Conservation (phyloP, 2,888 invertebrate species). For the Xanthia icteritia region DNA sequence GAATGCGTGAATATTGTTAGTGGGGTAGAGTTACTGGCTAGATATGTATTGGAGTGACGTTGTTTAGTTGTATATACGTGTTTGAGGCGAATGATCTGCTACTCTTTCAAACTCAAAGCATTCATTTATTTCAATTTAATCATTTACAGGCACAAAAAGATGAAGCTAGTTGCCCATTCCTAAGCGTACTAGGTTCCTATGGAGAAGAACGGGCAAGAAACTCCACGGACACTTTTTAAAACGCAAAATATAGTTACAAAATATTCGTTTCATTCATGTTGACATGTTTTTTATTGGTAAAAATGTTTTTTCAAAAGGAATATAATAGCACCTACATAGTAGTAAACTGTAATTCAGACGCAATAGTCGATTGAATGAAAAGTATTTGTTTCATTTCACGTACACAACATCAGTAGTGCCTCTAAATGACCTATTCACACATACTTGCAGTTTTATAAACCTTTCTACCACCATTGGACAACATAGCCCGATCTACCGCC, state of each 20-base stretch:
- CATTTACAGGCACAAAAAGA: background rate
- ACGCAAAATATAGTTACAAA: background rate
- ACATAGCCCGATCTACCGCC: background rate
- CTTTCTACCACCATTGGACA: background rate
- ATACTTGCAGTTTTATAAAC: no score
- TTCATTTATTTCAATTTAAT: background rate
- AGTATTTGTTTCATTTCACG: no score
- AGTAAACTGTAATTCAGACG: background rate
- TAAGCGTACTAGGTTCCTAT: background rate
- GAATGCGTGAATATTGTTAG: slow-evolving; percentile 47
- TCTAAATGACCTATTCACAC: background rate
- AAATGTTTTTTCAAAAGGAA: background rate
- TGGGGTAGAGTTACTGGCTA: background rate
- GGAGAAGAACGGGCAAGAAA: background rate
- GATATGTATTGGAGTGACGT: background rate
- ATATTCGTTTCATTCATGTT: background rate
- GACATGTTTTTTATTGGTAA: background rate
- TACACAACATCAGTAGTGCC: background rate
- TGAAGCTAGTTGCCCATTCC: background rate
- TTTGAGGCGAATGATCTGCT: background rate
- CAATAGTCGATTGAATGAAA: background rate
- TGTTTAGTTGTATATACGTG: background rate
- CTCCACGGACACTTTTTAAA: background rate
- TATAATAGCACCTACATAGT: background rate
- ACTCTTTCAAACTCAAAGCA: background rate